These are phyloP conservation scores for Laupala kohalensis DNA, from an alignment of 1,140 invertebrate species.

Conservation along the genomic window DNA sequence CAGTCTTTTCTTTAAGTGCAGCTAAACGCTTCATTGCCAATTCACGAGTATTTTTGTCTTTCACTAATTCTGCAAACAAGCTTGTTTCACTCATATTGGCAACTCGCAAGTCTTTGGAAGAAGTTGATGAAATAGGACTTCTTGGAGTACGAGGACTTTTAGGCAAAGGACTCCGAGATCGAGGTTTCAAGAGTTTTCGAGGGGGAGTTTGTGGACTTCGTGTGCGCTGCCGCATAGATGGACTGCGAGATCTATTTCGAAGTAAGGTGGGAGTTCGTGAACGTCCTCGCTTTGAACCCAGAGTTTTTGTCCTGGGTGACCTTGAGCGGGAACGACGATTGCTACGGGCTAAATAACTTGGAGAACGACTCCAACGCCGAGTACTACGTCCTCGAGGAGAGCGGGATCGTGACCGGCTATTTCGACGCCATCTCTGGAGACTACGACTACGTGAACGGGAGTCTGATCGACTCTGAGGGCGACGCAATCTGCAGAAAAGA, in stretches of 20 bases:
- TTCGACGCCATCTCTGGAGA: slow-evolving; percentile 27
- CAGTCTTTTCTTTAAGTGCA: slow-evolving; percentile 45
- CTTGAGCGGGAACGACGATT: slow-evolving; percentile 2
- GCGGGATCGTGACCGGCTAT: slow-evolving; percentile 29
- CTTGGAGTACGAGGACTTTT: slow-evolving; percentile 9
- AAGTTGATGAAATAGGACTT: slow-evolving; percentile 10
- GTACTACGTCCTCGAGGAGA: slow-evolving; percentile 20
- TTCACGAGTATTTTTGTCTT: slow-evolving; percentile 65
- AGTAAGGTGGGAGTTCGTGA: slow-evolving; percentile 4
- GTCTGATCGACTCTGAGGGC: slow-evolving; percentile 17
- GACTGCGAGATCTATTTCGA: slow-evolving; percentile 6
- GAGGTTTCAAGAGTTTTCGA: slow-evolving; percentile 2
- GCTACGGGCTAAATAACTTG: slow-evolving; percentile 5
- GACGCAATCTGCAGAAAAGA: slow-evolving; percentile 9
- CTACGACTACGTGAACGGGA: slow-evolving; percentile 31
- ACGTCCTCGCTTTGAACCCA: slow-evolving; percentile 4
- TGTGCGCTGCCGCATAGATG: slow-evolving; percentile 15
- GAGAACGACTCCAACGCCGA: slow-evolving; percentile 12
- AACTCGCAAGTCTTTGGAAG: slow-evolving; percentile 7
- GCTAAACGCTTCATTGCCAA: slow-evolving; percentile 53
- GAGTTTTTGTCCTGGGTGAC: slow-evolving; percentile 9
- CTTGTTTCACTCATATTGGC: slow-evolving; percentile 72
- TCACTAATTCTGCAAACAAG: slow-evolving; percentile 75
- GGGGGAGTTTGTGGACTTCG: slow-evolving; percentile 23
- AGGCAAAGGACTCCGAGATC: slow-evolving; percentile 16